phyloP scores from a whole-genome alignment of 2,113 vertebrate genomes.

The Psephotus haematonotus region DNA sequence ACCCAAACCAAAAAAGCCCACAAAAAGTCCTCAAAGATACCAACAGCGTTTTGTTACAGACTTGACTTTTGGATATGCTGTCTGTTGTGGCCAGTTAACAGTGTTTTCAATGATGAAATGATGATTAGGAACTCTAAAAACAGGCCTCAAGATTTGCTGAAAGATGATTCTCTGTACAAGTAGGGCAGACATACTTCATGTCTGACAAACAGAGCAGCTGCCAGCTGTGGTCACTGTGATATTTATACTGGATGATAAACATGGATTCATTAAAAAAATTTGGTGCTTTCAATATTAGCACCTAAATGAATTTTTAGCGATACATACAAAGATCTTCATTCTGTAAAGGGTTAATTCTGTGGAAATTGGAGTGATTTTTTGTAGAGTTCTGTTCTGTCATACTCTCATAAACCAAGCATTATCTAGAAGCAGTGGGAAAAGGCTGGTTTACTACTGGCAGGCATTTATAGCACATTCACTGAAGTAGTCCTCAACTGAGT shows the following conservation, averaged over 20 bases:
- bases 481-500: not conserved
- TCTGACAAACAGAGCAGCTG: slow-evolving; percentile 16
- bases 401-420: not conserved
- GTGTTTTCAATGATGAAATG: not conserved
- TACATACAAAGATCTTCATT: not conserved
- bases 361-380: not conserved
- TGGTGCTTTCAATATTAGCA: not conserved
- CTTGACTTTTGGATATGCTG: not conserved
- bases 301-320: not conserved
- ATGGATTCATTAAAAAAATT: not conserved
- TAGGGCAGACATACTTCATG: not conserved
- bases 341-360: not conserved
- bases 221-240: slow-evolving; percentile 9
- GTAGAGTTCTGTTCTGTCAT: not conserved
- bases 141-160: not conserved
- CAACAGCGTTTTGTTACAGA: not conserved
- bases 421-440: not conserved
- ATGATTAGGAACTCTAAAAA: not conserved
- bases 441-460: not conserved
- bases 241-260: not conserved
- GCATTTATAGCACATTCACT: not conserved
- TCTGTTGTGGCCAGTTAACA: not conserved
- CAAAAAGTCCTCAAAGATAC: not conserved
- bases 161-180: not conserved
- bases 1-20: not conserved